These are phyloP conservation scores for Drosophila funebris DNA, from an alignment of 1,140 invertebrate species.

Conservation along the genomic window DNA sequence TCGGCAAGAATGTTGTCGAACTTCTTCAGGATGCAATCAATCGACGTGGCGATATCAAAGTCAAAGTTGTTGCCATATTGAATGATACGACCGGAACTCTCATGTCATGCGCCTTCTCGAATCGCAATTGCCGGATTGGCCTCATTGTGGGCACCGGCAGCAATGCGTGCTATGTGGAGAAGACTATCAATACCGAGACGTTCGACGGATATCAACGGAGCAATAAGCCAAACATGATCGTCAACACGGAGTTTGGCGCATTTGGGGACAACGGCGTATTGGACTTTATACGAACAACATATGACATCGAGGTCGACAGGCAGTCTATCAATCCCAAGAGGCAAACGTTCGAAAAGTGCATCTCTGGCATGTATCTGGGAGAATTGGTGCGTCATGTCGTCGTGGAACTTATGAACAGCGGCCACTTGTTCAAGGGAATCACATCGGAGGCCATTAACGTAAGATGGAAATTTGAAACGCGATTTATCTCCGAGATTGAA, in stretches of 20 bases:
- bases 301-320: conserved; percentile 93
- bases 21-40: conserved; percentile 91
- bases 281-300: conserved; percentile 89
- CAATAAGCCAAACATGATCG: conserved; percentile 88
- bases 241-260: conserved; percentile 98
- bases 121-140: conserved; percentile 82
- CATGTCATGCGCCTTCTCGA: conserved; percentile 82
- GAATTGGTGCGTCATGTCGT: conserved; percentile 88
- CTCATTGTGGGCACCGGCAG: conserved; percentile 93
- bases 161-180: conserved; percentile 98
- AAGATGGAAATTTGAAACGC: conserved; percentile 88
- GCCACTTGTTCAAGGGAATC: conserved; percentile 16
- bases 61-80: conserved; percentile 95
- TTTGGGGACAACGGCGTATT: conserved; percentile 93
- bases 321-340: conserved; percentile 90
- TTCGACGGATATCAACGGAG: conserved; percentile 86
- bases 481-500: conserved; percentile 98
- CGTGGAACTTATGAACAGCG: conserved; percentile 73
- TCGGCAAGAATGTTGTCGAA: conserved; percentile 93
- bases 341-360: conserved; percentile 96
- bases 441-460: conserved; percentile 18
- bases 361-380: conserved; percentile 96
- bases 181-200: conserved; percentile 84
- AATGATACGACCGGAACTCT: conserved; percentile 99
- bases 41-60: conserved; percentile 84